phyloP scores from a whole-genome alignment of 2,113 vertebrate genomes.

The Gulo gulo region DNA sequence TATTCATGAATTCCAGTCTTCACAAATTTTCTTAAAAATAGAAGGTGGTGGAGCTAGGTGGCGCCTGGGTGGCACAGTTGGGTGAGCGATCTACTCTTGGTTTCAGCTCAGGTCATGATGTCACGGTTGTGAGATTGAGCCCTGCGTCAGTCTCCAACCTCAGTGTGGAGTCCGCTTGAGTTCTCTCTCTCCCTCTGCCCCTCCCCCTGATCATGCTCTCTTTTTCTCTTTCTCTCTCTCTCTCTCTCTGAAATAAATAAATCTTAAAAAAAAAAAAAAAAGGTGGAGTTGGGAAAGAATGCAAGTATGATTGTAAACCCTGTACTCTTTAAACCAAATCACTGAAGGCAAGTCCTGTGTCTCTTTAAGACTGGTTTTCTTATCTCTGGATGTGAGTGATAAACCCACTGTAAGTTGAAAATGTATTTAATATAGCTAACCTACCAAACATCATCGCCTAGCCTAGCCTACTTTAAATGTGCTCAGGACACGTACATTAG shows the following conservation, averaged over 20 bases:
- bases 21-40: neutral
- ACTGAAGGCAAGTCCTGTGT: neutral
- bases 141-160: too few species aligned
- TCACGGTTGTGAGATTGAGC: too few species aligned
- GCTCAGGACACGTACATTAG: neutral
- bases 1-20: conserved; percentile 21
- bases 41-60: neutral
- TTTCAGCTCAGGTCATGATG: too few species aligned
- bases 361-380: neutral
- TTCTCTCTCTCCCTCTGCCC: too few species aligned
- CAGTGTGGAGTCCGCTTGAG: too few species aligned
- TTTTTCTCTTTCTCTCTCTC: too few species aligned
- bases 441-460: neutral
- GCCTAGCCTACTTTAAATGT: neutral
- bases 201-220: too few species aligned
- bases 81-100: too few species aligned
- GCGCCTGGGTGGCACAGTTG: neutral
- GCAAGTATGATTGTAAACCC: neutral
- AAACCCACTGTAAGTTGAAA: neutral
- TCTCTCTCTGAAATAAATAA: too few species aligned
- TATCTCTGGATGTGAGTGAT: neutral
- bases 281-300: neutral
- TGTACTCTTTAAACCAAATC: neutral
- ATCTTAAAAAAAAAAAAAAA: neutral
- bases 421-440: neutral